Percentiles rank a stretch among this genome's conserved stretches.
Evolutionary conservation across 2,797 vertebrate genomes (phyloP).

Genomic region (Halcyon smyrnensis): DNA sequence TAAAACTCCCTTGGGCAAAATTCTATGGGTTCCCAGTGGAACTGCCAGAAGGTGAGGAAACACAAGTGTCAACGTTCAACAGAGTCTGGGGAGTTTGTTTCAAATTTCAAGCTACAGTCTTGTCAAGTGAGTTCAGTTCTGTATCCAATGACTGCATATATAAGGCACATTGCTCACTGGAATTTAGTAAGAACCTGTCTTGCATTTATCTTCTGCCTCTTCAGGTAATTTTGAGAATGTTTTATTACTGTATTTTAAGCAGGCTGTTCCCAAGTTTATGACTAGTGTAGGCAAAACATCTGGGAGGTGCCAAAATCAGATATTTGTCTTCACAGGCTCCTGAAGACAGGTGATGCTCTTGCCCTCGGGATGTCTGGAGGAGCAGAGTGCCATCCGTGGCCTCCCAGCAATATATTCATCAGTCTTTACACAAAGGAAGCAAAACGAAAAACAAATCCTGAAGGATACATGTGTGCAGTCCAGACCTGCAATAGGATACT

Average conservation of each 20-base stretch:
- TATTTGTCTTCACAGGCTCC: not conserved
- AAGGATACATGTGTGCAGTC: rapidly evolving
- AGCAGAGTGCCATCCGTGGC: not conserved
- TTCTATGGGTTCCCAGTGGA: not conserved
- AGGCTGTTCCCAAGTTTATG: not conserved
- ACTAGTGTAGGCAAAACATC: not conserved
- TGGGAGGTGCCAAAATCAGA: not conserved
- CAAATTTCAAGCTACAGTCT: not conserved
- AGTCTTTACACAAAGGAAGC: not conserved
- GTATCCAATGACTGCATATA: not conserved
- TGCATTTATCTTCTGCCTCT: not conserved
- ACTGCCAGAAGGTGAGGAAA: not conserved
- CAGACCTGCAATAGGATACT: not conserved
- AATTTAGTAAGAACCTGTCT: not conserved
- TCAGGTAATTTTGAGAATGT: not conserved
- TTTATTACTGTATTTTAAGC: not conserved
- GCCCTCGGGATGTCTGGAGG: not conserved
- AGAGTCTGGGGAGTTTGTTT: not conserved
- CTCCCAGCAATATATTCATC: not conserved
- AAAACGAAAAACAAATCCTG: not conserved
- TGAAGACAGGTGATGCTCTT: not conserved
- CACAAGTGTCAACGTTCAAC: rapidly evolving
- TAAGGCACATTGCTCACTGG: not conserved
- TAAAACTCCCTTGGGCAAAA: not conserved
- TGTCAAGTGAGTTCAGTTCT: not conserved